These are phyloP conservation scores for Ophiothrix spiculata DNA, from an alignment of 35 echinoderm and acorn worm species.

Conservation along the genomic window DNA sequence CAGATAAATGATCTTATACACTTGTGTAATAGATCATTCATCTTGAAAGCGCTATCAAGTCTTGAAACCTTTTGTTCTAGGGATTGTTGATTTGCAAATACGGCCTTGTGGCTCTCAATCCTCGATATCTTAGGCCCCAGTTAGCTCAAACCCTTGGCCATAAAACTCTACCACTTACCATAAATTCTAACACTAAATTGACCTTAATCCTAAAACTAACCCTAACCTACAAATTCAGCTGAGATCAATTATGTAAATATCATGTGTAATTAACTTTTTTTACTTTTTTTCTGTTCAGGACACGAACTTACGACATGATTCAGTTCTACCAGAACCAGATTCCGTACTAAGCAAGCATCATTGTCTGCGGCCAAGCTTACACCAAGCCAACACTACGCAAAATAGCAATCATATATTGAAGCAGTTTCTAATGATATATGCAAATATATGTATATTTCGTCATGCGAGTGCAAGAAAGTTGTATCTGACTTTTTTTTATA, in stretches of 20 bases:
- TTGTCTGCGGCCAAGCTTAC: neutral
- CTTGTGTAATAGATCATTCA: too few species aligned
- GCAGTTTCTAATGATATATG: neutral
- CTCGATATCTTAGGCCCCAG: neutral
- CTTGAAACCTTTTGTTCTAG: slow-evolving; percentile 90
- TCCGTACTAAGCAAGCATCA: slow-evolving; percentile 59
- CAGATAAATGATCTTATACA: too few species aligned
- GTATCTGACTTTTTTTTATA: too few species aligned
- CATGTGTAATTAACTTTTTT: neutral
- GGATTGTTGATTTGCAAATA: slow-evolving; percentile 67
- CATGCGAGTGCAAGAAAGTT: too few species aligned
- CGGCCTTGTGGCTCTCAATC: too few species aligned
- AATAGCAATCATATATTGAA: neutral
- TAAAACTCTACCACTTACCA: neutral
- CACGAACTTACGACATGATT: slow-evolving; percentile 94
- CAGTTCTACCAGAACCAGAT: slow-evolving; percentile 99
- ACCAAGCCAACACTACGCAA: neutral
- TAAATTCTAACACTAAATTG: neutral
- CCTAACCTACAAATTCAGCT: neutral
- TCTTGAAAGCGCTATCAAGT: too few species aligned
- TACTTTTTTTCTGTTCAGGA: slow-evolving; percentile 72
- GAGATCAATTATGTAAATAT: neutral
- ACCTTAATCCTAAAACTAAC: neutral
- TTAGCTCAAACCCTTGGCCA: too few species aligned
- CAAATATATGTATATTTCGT: too few species aligned